Percentiles rank a stretch among this genome's conserved stretches.
Conservation (phyloP, 2,888 invertebrate species). For the Tridacna gigas region DNA sequence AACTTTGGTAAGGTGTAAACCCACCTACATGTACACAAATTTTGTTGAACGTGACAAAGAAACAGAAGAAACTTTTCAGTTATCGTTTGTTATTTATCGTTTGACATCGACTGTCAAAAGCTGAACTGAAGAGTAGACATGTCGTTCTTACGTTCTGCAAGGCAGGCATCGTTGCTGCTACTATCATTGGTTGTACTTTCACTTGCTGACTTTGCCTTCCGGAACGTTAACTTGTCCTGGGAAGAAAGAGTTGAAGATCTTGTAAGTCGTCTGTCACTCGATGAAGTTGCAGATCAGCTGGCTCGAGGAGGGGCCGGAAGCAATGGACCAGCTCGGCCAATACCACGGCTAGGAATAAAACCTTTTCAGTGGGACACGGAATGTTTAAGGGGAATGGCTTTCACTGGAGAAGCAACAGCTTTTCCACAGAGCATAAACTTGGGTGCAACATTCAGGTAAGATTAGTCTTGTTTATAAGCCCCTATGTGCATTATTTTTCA, state of each 20-base stretch:
- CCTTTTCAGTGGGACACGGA: conserved; percentile 81
- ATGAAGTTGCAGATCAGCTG: conserved; percentile 68
- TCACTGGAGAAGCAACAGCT: conserved; percentile 78
- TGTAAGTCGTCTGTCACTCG: conserved; percentile 68
- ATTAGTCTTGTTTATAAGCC: too few relatives aligned
- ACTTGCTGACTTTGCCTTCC: conserved; percentile 65
- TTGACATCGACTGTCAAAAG: too few relatives aligned
- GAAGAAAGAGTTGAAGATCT: conserved; percentile 71
- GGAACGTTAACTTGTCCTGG: conserved; percentile 70
- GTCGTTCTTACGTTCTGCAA: not conserved
- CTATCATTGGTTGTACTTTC: not conserved
- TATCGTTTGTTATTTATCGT: too few relatives aligned
- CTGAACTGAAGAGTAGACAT: not conserved
- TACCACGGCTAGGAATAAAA: conserved; percentile 74
- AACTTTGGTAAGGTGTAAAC: too few relatives aligned
- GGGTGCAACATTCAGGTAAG: conserved; percentile 80
- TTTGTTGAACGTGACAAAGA: too few relatives aligned
- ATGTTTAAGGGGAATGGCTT: conserved; percentile 79
- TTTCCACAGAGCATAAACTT: conserved; percentile 82
- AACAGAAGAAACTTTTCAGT: too few relatives aligned
- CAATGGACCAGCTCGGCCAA: conserved; percentile 77
- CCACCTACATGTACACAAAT: too few relatives aligned
- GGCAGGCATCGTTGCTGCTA: not conserved
- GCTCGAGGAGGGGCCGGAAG: conserved; percentile 36
- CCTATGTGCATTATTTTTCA: too few relatives aligned